Evolutionary conservation across 1,140 invertebrate genomes (phyloP).

Genomic region (Neotoxoptera formosana): DNA sequence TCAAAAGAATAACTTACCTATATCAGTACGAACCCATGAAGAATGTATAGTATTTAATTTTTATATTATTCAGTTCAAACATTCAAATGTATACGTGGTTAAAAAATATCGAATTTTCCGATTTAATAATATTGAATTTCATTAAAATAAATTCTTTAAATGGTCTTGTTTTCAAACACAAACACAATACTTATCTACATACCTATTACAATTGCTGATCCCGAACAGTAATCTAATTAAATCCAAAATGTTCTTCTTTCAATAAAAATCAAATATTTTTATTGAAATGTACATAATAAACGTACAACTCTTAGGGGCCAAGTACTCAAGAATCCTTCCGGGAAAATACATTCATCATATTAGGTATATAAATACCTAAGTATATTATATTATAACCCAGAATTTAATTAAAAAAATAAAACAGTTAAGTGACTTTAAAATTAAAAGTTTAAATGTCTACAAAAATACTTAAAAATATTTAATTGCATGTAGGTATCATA

Average conservation of each 20-base stretch:
- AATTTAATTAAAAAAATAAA: too few relatives aligned
- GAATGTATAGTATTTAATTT: not conserved
- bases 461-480: not conserved
- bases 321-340: too few relatives aligned
- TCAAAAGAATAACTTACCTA: not conserved
- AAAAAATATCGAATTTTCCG: too few relatives aligned
- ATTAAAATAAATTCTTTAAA: not conserved
- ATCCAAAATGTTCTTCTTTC: not conserved
- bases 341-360: too few relatives aligned
- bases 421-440: too few relatives aligned
- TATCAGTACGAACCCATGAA: not conserved
- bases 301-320: too few relatives aligned
- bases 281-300: not conserved
- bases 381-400: too few relatives aligned
- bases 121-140: not conserved
- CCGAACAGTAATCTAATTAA: too few relatives aligned
- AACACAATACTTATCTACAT: too few relatives aligned
- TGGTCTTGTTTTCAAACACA: not conserved
- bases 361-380: too few relatives aligned
- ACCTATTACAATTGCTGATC: too few relatives aligned
- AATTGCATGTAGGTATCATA: not conserved
- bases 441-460: not conserved
- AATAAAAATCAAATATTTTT: too few relatives aligned
- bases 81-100: not conserved
- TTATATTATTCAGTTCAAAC: not conserved